phyloP scores from a whole-genome alignment of 2,113 vertebrate species.

The Australoheros scitulus region DNA sequence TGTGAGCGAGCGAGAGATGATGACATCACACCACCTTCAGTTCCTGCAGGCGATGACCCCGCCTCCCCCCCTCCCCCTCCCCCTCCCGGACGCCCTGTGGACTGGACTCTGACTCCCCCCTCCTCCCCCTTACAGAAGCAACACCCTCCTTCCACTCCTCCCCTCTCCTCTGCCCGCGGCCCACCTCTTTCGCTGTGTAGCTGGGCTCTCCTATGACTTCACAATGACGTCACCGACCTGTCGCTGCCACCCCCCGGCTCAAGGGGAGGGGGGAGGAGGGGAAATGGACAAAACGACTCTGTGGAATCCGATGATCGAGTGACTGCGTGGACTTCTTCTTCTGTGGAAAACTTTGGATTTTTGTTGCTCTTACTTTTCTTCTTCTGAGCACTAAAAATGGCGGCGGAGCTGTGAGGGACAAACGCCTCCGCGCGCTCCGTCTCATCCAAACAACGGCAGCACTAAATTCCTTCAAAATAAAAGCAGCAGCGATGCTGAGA shows the following conservation, averaged over 20 bases:
- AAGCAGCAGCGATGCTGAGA: slow-evolving; percentile 42
- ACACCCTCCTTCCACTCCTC: neutral
- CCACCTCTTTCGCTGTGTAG: slow-evolving; percentile 61
- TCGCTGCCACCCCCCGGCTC: slow-evolving; percentile 3
- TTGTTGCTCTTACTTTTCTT: slow-evolving; percentile 60
- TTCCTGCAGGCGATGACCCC: slow-evolving; percentile 79
- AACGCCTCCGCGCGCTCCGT: slow-evolving; percentile 2
- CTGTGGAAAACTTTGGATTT: slow-evolving; percentile 60
- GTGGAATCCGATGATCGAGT: slow-evolving; percentile 41
- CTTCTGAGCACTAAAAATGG: slow-evolving; percentile 56
- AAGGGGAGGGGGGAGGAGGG: slow-evolving; percentile 9
- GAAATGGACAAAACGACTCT: slow-evolving; percentile 16
- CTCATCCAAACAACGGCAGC: slow-evolving; percentile 46
- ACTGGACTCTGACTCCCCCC: slow-evolving; percentile 63
- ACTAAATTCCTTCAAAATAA: slow-evolving; percentile 58
- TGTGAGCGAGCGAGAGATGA: slow-evolving; percentile 92
- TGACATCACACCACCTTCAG: slow-evolving; percentile 90
- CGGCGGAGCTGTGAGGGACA: slow-evolving; percentile 13
- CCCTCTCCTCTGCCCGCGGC: slow-evolving; percentile 23
- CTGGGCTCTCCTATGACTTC: slow-evolving; percentile 52
- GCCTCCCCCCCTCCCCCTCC: slow-evolving; percentile 23
- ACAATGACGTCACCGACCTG: slow-evolving; percentile 46
- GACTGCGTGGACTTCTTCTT: slow-evolving; percentile 68
- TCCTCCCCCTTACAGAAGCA: slow-evolving; percentile 16
- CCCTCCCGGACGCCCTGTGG: slow-evolving; percentile 41